Base-by-base conservation (phyloP, 2,113 vertebrate species). In the Oreochromis tanganicae region DNA sequence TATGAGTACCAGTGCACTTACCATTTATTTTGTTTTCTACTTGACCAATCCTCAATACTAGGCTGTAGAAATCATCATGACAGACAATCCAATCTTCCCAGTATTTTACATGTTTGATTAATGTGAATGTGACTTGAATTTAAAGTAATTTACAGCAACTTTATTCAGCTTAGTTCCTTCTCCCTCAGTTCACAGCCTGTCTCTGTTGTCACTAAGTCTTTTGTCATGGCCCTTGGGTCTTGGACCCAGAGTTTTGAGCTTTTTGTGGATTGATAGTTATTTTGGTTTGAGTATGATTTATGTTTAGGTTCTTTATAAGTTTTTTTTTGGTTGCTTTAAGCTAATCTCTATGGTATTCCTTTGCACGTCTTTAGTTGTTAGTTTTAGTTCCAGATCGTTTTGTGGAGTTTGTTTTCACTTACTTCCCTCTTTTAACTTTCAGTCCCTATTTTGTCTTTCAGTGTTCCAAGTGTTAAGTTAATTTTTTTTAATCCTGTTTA, bases 131-230 rank as follows among this genome's bases (percentile, higher is more conserved):
- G 19, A 1, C 34, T 38, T 38, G 10, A 68, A 1, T 63, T 19
- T 63, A 63, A 34, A 34, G 59, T 61, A 0, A 61, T 61, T 61
- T 61, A 34, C 9, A 61, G 0, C 59, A 61, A 34, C 3, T 61
- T 61, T 88, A 34, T 73, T 87, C 17, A 16, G 13, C 27, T 27
- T 27, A 29, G 56, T 73, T 34, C 9, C 29, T n/a, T 41, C 17
- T 80, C 52, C 11, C 12, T 66, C 7, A 14, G 61, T 80, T 34
- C 41, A 68, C 5, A 82, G 84, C 82, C 41, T 41, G 17, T 63
- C 66, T 82, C 24, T 71, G 34, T 85, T 90, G 63, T 88, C 86
- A 75, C 57, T 36, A 84, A 83, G 82, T 78, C 83, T 87, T 41
- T 19, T 52, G 57, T 34, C 57, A 19, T 61, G 57, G 57, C 5